These are phyloP conservation scores for Microcebus jonahi DNA, from an alignment of 2,113 vertebrate species.

Conservation along the genomic window DNA sequence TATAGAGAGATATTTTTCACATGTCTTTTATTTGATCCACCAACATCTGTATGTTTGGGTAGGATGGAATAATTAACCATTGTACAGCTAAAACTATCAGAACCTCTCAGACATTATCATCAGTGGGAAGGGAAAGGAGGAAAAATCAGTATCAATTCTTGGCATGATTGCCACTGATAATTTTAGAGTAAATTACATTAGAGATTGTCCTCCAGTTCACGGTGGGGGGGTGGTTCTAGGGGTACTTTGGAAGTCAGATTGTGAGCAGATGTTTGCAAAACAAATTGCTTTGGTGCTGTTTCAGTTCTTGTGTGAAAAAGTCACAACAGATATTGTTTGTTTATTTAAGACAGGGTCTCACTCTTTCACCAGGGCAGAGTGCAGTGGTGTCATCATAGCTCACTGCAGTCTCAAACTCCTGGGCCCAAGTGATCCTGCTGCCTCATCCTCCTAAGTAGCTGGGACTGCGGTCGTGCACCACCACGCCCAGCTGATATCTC, in stretches of 20 bases:
- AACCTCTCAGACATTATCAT: not conserved
- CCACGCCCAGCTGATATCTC: too few species aligned
- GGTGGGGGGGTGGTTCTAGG: not conserved
- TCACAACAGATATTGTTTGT: not conserved
- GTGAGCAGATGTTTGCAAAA: not conserved
- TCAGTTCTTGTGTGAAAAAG: not conserved
- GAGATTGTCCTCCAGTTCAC: not conserved
- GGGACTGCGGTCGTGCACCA: too few species aligned
- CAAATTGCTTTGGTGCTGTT: not conserved
- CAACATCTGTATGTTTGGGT: not conserved
- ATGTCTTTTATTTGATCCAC: not conserved
- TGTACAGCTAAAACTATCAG: not conserved
- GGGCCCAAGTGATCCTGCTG: too few species aligned
- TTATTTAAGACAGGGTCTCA: too few species aligned
- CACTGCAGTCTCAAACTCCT: too few species aligned
- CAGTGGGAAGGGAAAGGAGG: not conserved
- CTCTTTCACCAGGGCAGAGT: too few species aligned
- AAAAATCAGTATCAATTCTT: not conserved
- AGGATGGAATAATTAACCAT: not conserved
- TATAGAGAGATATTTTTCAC: not conserved
- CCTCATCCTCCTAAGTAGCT: too few species aligned
- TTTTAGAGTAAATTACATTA: conserved; percentile 24
- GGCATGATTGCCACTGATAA: not conserved
- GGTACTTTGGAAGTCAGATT: not conserved
- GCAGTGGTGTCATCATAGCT: too few species aligned